Evolutionary conservation across 2,113 vertebrate species (phyloP), one percentile per base, ranked within the genome.

Genomic region (Vidua macroura): DNA sequence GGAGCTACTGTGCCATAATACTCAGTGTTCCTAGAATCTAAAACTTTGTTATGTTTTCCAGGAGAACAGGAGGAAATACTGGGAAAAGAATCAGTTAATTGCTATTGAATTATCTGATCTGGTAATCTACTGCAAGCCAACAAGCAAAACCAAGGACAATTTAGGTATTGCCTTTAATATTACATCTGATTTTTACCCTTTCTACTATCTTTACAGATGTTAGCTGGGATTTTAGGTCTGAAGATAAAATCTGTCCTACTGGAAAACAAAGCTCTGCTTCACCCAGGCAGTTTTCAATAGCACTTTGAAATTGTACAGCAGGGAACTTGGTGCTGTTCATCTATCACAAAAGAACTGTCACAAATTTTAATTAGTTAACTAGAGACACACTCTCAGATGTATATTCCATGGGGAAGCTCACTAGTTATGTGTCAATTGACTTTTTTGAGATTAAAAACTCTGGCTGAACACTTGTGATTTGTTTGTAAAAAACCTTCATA

Each of bases 31-130:
- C 49, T 69, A 16, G 82, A 68, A 93, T 39, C 41, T 79, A 18
- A 49, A 85, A 41, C 24, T 49, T 52, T 3, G 8, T 82, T 87
- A 74, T 2, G 1, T 82, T 92, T 88, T 59, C 70, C 94, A 99
- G 99, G 98, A 98, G 92, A 98, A 91, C 89, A 97, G 98, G 95
- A 98, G 98, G 95, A 98, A 94, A 67, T 98, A 98, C 91, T 98
- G 98, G 97, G 99, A 99, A 97, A 99, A 97, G 97, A 99, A 98
- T 89, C 98, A 98, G 20, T 98, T 98, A 44, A 99, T 99, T 75
- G 99, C 99, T 92, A 99, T 98, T 60, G 99, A 99, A 96, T 98
- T 99, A 96, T 99, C 99, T 0, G 99, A 99, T 94, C 88, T 99
- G 93, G 99, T 99, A 28, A 98, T 99, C 51, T 99, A 99, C 96